A percentile compares a stretch with the other conserved stretches of the same genome.
These are phyloP conservation scores for Lemur catta DNA, from an alignment of 2,797 vertebrate species.

Conservation along the genomic window DNA sequence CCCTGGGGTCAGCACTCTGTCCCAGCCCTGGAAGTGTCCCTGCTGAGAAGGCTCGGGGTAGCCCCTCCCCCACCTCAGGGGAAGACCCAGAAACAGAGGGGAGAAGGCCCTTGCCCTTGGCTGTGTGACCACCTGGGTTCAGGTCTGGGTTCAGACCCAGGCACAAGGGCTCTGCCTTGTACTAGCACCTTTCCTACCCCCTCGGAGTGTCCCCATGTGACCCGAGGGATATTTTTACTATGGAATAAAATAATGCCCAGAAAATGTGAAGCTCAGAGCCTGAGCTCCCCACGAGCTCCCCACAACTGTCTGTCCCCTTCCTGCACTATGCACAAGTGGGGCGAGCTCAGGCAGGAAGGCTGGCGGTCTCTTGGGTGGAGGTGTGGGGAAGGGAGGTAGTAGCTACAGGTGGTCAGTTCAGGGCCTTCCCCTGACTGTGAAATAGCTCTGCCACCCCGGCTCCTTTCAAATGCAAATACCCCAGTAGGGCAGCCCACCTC, in stretches of 20 bases:
- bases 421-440: background rate
- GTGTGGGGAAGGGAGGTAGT: fast-evolving
- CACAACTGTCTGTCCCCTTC: background rate
- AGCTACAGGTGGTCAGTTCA: no score
- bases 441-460: background rate
- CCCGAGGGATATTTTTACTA: background rate
- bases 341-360: background rate
- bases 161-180: background rate
- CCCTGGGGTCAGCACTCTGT: background rate
- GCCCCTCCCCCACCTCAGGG: no score
- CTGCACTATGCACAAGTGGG: fast-evolving
- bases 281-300: background rate
- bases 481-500: background rate
- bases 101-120: background rate
- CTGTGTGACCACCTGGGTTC: background rate
- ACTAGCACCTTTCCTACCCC: background rate
- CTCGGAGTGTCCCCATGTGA: background rate
- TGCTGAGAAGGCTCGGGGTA: background rate
- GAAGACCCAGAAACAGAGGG: background rate
- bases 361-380: fast-evolving
- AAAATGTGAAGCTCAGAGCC: background rate
- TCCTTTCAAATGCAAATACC: slow-evolving; percentile 15
- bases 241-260: background rate
- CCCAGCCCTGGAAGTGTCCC: background rate
- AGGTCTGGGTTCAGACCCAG: background rate